Evolutionary conservation across 2,113 vertebrate species (phyloP), one percentile per base, ranked within the genome.

Genomic region (Pelodiscus sinensis): DNA sequence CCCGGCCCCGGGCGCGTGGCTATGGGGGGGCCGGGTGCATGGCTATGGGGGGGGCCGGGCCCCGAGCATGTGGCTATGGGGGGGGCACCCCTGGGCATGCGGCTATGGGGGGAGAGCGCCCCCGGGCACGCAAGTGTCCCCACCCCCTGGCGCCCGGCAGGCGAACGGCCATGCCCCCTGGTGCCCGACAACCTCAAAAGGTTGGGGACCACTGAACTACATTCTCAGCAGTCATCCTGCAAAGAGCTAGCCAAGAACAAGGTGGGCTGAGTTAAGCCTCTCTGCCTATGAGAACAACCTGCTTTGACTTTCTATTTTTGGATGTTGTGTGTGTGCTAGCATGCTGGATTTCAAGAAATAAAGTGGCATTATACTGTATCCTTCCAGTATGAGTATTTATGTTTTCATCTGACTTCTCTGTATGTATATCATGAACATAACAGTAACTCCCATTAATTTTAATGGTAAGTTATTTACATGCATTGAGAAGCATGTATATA

Each of bases 381-480:
- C 65, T 19, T 68, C 65, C 65, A 68, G 65, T 8, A 35, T 16
- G n/a, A 71, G n/a, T 71, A 71, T 71, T 35, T 71, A 71, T 71
- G 65, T 71, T 35, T 71, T 71, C 62, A 68, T 68, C 16, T 71
- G 35, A 71, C n/a, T 35, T 71, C n/a, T 71, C 65, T 71, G 8
- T 19, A 9, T 71, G 65, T 35, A 35, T 71, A n/a, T n/a, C n/a
- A 71, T 71, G 65, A 71, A 71, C 65, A 35, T 71, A 71, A 71
- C 65, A 71, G 35, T 71, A 71, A 71, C 31, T 71, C 65, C n/a
- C 29, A 82, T 95, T 91, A 90, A 82, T 93, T 96, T 97, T 94
- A 94, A 91, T 88, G 68, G 68, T n/a, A 2, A 29, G 11, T 7
- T 89, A 94, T 93, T 93, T 82, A 79, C 6, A 44, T 54, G 54